Evolutionary conservation across 2,888 invertebrate species (phyloP), one percentile per base, ranked within the genome.

Genomic region (Tanytarsus gracilentus): DNA sequence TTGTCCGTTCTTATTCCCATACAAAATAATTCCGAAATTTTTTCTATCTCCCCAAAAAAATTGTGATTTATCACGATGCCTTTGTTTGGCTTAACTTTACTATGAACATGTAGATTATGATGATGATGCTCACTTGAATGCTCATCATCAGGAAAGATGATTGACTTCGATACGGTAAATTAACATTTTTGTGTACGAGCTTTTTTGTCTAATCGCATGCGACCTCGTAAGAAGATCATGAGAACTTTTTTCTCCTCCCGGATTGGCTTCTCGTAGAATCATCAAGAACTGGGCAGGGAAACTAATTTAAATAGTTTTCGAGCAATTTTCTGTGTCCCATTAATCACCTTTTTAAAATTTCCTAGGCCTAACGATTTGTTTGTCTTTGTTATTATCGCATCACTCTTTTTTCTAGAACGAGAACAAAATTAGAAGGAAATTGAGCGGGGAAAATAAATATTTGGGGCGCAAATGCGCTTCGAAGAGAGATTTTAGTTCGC

Each of bases 91-190:
- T 25, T 55, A 6, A 4, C 14, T 30, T n/a, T 55, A n/a, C 25
- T 23, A n/a, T 55, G 11, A 14, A 27, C 44, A 36, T 5, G 30
- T 52, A 8, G 16, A 50, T 50, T 50, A 16, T 27, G 16, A 18
- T 50, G 16, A n/a, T 16, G 25, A 27, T 29, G 27, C 16, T 18
- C 29, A 18, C 27, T 50, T 14, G 25, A 56, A 56, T 48, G 55
- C 55, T 58, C 48, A 44, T 58, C 44, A 58, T 58, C 30, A 48
- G 7, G 3, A 40, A 58, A 30, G 58, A 58, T 58, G 58, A 58
- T 50, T 39, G 60, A 16, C 27, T 50, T 60, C 39, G 60, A 60
- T 49, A 60, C 50, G 60, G 60, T 48, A 29, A 14, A 48, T 58
- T 58, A 40, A 29, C 21, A 33, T 25, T 55, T 55, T 39, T 39